Evolutionary conservation across 2,797 vertebrate genomes (phyloP).

Genomic region (Cichlasoma orientale): DNA sequence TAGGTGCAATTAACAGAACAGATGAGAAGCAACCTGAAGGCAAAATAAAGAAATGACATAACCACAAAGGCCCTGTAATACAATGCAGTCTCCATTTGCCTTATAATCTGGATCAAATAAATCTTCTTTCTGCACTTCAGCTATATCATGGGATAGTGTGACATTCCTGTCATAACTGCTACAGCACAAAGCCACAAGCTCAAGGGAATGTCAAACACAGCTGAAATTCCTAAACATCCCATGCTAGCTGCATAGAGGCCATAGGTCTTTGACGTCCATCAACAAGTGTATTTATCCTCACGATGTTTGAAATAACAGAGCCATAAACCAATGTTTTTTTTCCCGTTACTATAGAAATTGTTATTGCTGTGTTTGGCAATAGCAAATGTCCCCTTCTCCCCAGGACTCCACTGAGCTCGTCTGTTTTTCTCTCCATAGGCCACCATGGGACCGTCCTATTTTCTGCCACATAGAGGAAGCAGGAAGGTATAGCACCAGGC

Average conservation of each 20-base stretch:
- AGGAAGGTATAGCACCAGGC: conserved; percentile 30
- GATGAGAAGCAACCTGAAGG: neutral
- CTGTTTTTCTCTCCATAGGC: conserved; percentile 55
- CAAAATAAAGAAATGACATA: neutral
- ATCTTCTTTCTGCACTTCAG: neutral
- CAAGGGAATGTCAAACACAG: conserved; percentile 14
- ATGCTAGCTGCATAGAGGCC: conserved; percentile 20
- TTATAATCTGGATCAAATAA: neutral
- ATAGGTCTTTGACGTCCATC: conserved; percentile 46
- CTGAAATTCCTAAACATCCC: conserved; percentile 3
- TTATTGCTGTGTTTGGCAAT: conserved; percentile 39
- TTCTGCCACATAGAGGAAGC: conserved; percentile 58
- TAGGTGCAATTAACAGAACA: neutral
- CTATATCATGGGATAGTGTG: neutral
- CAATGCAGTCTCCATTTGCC: neutral
- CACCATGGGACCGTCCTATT: conserved; percentile 19
- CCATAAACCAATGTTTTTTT: conserved; percentile 11
- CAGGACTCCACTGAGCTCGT: conserved; percentile 37
- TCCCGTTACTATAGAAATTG: conserved; percentile 5
- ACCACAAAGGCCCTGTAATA: neutral
- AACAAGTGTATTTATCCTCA: conserved; percentile 32
- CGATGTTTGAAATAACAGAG: conserved; percentile 41
- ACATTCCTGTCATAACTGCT: neutral
- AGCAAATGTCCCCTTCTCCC: conserved; percentile 22
- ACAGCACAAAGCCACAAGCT: neutral